A percentile compares a stretch with the other conserved stretches of the same genome.
Evolutionary conservation across 1,140 invertebrate species (phyloP).

Genomic region (Heliconius congener): DNA sequence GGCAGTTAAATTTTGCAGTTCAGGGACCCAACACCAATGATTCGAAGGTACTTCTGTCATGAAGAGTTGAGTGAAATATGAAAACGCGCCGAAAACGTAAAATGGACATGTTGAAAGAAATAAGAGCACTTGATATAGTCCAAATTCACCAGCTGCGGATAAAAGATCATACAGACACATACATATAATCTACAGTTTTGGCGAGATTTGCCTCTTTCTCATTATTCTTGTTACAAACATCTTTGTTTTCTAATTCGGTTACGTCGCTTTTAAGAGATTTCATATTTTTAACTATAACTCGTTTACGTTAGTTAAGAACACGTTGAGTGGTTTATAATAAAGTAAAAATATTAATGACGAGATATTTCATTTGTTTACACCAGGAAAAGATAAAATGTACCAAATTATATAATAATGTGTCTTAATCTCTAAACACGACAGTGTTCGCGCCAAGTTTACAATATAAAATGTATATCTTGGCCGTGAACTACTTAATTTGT

Average conservation of each 20-base stretch:
- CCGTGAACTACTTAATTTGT: conserved; percentile 2
- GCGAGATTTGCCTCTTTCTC: background rate
- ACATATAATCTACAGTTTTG: conserved; percentile 81
- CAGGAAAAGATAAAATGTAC: background rate
- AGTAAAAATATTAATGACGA: background rate
- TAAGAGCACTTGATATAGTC: conserved; percentile 84
- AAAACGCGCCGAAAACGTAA: conserved; percentile 84
- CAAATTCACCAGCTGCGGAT: conserved; percentile 84
- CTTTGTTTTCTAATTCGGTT: background rate
- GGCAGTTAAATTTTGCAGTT: conserved; percentile 69
- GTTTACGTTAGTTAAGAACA: background rate
- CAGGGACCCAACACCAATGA: conserved; percentile 84
- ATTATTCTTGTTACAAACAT: background rate
- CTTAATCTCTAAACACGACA: background rate
- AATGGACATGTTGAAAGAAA: conserved; percentile 80
- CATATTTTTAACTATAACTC: background rate
- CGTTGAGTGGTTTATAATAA: background rate
- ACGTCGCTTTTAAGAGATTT: background rate
- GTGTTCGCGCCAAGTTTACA: background rate
- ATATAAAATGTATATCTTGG: background rate
- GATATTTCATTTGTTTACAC: background rate
- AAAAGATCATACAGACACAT: conserved; percentile 84
- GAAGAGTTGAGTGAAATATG: conserved; percentile 86
- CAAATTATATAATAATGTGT: background rate
- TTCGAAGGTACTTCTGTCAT: conserved; percentile 82